A percentile compares a stretch with the other conserved stretches of the same genome.
Conservation (phyloP, 2,113 vertebrate species). For the Paratilapia polleni region DNA sequence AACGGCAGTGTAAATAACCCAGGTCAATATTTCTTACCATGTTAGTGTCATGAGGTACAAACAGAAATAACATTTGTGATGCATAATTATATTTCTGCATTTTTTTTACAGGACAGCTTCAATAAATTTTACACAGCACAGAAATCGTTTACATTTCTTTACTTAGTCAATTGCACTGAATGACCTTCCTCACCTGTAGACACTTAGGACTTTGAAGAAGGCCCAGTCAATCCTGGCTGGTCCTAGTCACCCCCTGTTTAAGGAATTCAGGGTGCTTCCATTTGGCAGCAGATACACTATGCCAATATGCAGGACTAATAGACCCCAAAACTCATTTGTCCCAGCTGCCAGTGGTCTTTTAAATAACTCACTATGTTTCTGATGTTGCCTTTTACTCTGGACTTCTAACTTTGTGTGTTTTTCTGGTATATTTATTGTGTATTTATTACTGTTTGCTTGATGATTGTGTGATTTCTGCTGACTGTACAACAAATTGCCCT, state of each 20-base stretch:
- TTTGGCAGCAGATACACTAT: not conserved
- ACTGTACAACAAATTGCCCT: not conserved
- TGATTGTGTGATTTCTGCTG: not conserved
- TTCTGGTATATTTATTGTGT: no score
- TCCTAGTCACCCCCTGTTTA: not conserved
- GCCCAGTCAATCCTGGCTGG: not conserved
- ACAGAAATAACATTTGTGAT: no score
- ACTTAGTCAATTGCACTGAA: not conserved
- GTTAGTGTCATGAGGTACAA: no score
- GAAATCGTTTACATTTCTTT: not conserved
- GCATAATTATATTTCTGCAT: not conserved
- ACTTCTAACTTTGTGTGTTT: no score
- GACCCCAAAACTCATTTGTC: not conserved
- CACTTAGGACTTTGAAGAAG: not conserved
- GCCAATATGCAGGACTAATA: not conserved
- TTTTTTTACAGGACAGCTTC: not conserved
- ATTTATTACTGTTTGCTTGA: not conserved
- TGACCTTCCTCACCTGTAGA: not conserved
- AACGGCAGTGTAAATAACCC: not conserved
- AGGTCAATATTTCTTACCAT: not conserved
- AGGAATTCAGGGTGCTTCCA: not conserved
- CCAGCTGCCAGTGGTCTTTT: not conserved
- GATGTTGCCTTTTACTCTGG: not conserved
- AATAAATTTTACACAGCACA: not conserved
- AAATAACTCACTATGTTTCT: not conserved